These are phyloP conservation scores for Tachina fera DNA, from an alignment of 2,888 invertebrate species.

Conservation along the genomic window DNA sequence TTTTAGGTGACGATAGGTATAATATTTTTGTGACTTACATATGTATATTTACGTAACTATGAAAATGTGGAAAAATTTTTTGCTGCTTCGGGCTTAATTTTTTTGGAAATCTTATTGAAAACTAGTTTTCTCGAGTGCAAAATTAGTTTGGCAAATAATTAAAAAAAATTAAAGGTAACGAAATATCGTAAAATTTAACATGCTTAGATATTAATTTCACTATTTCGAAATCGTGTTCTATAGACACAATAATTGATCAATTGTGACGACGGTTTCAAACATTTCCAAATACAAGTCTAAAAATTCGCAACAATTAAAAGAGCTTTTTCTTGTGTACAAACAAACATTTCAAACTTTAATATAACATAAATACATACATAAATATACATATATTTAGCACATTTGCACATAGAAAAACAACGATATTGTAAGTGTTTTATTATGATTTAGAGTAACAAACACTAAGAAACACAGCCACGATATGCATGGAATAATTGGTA, in stretches of 20 bases:
- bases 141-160: neutral
- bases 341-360: neutral
- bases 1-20: no score
- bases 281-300: neutral
- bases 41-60: no score
- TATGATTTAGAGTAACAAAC: conserved; percentile 23
- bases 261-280: neutral
- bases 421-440: conserved; percentile 37
- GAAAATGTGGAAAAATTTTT: no score
- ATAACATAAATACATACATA: neutral
- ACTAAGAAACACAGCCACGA: neutral
- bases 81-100: no score
- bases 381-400: conserved; percentile 15
- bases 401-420: conserved; percentile 17
- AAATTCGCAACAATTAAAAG: neutral
- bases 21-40: no score
- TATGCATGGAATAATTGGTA: conserved; percentile 50
- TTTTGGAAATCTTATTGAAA: no score
- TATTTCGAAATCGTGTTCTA: neutral
- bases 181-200: neutral
- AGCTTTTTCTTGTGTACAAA: conserved; percentile 7
- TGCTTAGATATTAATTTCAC: neutral
- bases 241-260: neutral
- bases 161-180: neutral
- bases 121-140: neutral